These are phyloP conservation scores for Dryomyza anilis DNA, from an alignment of 2,888 invertebrate species.

Conservation along the genomic window DNA sequence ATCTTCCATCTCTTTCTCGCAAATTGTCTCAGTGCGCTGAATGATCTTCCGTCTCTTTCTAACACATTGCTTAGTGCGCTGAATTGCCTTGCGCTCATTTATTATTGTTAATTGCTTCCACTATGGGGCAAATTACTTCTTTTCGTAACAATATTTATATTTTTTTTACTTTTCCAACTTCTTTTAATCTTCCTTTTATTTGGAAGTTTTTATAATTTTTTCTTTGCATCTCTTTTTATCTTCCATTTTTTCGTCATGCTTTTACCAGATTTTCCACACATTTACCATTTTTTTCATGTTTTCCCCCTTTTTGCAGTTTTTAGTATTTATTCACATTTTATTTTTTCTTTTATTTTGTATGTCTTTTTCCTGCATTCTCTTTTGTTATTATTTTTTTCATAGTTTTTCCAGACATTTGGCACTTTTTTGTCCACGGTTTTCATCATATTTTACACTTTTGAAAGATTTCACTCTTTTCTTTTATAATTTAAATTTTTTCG, in stretches of 20 bases:
- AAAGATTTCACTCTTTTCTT: neutral
- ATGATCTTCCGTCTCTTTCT: too few species aligned
- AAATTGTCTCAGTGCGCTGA: too few species aligned
- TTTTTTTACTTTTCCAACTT: neutral
- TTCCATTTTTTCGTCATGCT: neutral
- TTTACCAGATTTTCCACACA: neutral
- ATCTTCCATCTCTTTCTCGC: too few species aligned
- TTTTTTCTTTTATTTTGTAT: too few species aligned
- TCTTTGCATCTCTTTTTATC: neutral
- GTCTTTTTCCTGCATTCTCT: neutral
- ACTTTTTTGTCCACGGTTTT: neutral
- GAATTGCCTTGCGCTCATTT: too few species aligned
- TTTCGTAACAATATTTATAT: too few species aligned
- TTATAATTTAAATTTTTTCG: neutral
- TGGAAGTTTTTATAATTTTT: neutral
- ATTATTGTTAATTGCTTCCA: too few species aligned
- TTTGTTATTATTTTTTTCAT: neutral
- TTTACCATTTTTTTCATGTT: neutral
- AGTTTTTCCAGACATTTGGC: neutral
- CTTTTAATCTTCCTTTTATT: too few species aligned
- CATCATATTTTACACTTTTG: neutral
- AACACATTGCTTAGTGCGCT: too few species aligned
- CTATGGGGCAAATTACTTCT: too few species aligned
- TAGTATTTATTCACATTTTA: neutral
- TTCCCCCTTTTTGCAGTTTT: neutral